These are phyloP conservation scores for Callorhinus ursinus DNA, from an alignment of 2,113 vertebrate genomes.

Conservation along the genomic window DNA sequence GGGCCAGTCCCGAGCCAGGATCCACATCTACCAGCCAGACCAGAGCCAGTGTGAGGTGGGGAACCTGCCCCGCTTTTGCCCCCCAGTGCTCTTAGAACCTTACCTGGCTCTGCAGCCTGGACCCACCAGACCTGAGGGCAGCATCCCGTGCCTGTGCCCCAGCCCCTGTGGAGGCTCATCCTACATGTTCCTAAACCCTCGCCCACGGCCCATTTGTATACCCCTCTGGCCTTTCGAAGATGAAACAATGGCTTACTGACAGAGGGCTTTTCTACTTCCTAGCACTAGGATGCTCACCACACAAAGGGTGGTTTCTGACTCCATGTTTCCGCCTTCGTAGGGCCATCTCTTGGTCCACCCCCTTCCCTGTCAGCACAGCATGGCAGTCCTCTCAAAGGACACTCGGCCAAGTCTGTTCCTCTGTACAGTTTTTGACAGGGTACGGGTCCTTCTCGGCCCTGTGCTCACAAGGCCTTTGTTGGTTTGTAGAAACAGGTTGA, in stretches of 20 bases:
- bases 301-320: neutral
- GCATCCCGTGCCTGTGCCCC: fast-evolving
- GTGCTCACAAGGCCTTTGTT: neutral
- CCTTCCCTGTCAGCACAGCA: fast-evolving
- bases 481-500: neutral
- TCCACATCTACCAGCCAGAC: neutral
- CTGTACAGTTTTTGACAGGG: neutral
- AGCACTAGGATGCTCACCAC: neutral
- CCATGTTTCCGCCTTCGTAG: neutral
- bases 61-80: neutral
- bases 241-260: neutral
- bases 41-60: neutral
- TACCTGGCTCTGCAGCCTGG: neutral
- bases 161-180: fast-evolving
- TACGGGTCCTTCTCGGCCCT: neutral
- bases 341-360: neutral
- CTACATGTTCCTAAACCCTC: neutral
- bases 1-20: neutral
- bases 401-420: neutral
- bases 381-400: fast-evolving
- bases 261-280: too few species aligned
- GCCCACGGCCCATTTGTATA: neutral
- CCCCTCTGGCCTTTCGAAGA: neutral
- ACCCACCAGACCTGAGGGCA: neutral
- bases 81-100: neutral